These are phyloP conservation scores for Enteromius thamalakanensis DNA, from an alignment of 2,797 vertebrate species.

Conservation along the genomic window DNA sequence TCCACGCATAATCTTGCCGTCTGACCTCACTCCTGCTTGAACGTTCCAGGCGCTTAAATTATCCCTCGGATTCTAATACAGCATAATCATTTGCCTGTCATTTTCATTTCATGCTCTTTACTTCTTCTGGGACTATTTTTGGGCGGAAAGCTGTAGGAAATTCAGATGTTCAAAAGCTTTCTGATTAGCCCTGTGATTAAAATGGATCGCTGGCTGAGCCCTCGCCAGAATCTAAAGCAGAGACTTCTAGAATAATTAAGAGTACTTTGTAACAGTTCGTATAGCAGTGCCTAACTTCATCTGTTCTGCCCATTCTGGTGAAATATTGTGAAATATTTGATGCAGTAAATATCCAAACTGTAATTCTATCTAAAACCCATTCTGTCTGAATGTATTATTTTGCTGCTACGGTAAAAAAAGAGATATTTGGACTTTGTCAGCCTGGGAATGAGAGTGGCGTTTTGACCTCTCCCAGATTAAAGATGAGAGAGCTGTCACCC, in stretches of 20 bases:
- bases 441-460: constrained; percentile 37
- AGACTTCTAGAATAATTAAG: constrained; percentile 36
- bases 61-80: constrained; percentile 76
- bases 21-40: constrained; percentile 38
- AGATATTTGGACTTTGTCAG: neutral
- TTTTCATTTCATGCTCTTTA: constrained; percentile 65
- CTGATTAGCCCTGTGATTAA: constrained; percentile 58
- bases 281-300: constrained; percentile 11
- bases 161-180: constrained; percentile 46
- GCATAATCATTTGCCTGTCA: constrained; percentile 77
- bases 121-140: constrained; percentile 68
- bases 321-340: constrained; percentile 20
- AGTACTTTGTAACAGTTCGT: constrained; percentile 24
- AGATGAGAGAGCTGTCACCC: constrained; percentile 21
- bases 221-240: constrained; percentile 41
- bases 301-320: constrained; percentile 11
- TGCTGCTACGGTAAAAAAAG: neutral
- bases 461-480: constrained; percentile 37
- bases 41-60: constrained; percentile 68
- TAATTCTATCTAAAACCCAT: constrained; percentile 11
- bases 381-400: constrained; percentile 4
- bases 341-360: neutral
- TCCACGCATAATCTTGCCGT: constrained; percentile 34
- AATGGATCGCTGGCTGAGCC: constrained; percentile 35
- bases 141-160: constrained; percentile 40